phyloP scores from a whole-genome alignment of 2,797 vertebrate species.

The Scyliorhinus canicula region DNA sequence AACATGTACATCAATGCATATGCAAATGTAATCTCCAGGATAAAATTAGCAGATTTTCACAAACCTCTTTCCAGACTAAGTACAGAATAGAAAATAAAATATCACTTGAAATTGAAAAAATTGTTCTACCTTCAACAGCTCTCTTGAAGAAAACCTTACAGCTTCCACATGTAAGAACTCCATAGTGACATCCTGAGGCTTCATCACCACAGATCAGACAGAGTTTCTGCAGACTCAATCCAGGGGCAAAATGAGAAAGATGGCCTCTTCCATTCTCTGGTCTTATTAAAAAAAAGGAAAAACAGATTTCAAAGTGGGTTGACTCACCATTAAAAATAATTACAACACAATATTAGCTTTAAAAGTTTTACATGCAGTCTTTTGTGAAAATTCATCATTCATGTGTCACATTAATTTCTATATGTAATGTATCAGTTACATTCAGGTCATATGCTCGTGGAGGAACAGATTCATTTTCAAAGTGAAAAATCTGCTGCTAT shows the following conservation, averaged over 20 bases:
- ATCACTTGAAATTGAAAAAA: neutral
- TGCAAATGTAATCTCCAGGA: neutral
- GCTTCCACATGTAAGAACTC: conserved; percentile 93
- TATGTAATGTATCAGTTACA: neutral
- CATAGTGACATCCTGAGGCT: conserved; percentile 94
- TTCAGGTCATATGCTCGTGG: neutral
- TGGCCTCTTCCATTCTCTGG: conserved; percentile 59
- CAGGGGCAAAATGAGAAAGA: conserved; percentile 59
- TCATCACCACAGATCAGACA: conserved; percentile 94
- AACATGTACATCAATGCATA: neutral
- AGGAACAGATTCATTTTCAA: neutral
- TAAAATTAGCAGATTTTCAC: neutral
- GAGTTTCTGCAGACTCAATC: conserved; percentile 74
- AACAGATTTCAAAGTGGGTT: conserved; percentile 19
- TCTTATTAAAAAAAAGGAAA: conserved; percentile 52
- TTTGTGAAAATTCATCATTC: neutral
- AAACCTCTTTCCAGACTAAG: neutral
- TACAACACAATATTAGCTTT: neutral
- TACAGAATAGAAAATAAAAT: conserved; percentile 41
- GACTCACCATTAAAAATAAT: conserved; percentile 24
- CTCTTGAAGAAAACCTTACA: conserved; percentile 99
- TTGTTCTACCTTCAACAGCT: conserved; percentile 85
- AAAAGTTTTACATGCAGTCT: neutral
- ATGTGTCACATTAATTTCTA: neutral
- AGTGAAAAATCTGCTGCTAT: neutral